Evolutionary conservation across 2,113 vertebrate genomes (phyloP).

Genomic region (Pygathrix nemaeus): DNA sequence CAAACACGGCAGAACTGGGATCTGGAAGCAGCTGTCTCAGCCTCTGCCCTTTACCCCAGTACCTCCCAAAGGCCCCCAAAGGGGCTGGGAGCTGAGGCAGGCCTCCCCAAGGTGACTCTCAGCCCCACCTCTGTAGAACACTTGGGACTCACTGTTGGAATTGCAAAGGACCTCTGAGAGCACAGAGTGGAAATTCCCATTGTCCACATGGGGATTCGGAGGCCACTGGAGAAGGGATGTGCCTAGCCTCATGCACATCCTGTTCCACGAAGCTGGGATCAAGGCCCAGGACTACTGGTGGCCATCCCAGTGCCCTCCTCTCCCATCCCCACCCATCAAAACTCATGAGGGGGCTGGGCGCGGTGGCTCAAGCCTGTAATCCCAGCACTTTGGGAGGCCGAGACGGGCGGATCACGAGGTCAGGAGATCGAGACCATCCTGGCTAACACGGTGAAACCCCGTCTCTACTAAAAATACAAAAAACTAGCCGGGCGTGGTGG

Average conservation of each 20-base stretch:
- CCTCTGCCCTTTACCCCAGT: not conserved
- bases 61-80: not conserved
- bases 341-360: no score
- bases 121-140: not conserved
- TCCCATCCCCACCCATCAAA: not conserved
- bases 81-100: not conserved
- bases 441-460: no score
- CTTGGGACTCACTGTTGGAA: not conserved
- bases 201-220: not conserved
- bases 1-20: not conserved
- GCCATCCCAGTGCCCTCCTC: not conserved
- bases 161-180: not conserved
- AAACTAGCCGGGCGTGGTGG: no score
- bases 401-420: no score
- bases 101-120: not conserved
- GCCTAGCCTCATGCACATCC: not conserved
- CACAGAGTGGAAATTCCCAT: not conserved
- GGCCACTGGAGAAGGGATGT: not conserved
- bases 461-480: no score
- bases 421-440: no score
- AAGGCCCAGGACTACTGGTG: not conserved
- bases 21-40: not conserved
- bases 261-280: not conserved
- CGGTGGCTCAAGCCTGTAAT: not conserved
- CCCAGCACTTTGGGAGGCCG: no score